Base-by-base conservation (phyloP, 2,888 invertebrate species). In the Eupithecia centaureata region DNA sequence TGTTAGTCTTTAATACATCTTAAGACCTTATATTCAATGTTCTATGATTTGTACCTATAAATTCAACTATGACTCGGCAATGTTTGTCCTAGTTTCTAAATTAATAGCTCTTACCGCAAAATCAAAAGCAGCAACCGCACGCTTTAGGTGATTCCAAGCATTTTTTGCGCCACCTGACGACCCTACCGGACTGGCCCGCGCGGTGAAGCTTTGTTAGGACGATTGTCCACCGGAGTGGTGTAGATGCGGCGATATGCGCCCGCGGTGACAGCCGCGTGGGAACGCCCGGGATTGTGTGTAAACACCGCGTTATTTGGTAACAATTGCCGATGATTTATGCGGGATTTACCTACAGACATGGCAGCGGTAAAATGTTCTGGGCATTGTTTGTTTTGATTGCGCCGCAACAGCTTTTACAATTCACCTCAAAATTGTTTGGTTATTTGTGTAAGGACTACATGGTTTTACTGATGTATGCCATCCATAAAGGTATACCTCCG, bases 131-230 rank as follows among this genome's bases (percentile, higher is more conserved):
- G 22, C 4, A 8, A 15, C 18, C 47, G 12, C 22, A 22, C 10
- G 10, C 22, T 28, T 54, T 52, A 25, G 27, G 25, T 2, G 27
- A 28, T 25, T 15, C 8, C 7, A 28, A 30, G 54, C n/a, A 10
- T 56, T 28, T 52, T 56, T 27, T 1, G n/a, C 5, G 28, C n/a
- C 28, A 10, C 15, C n/a, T 18, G 54, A n/a, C 54, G 62, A 66
- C 70, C 70, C 70, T 70, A 67, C 22, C 28, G 27, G 60, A 51
- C 32, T 63, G 63, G 27, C 60, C 59, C 68, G 59, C 63, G 70
- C 87, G 87, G 88, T 84, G 84, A 87, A 85, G 88, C 92, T 92
- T 93, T 93, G 92, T 92, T 93, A 91, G 89, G 91, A 88, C 89
- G 91, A 92, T 90, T 92, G 92, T 93, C 92, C 92, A 91, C 91